A percentile compares a stretch with the other conserved stretches of the same genome.
These are phyloP conservation scores for Galaxea fascicularis DNA, from an alignment of 92 coral and sea anemone genomes.

Conservation along the genomic window DNA sequence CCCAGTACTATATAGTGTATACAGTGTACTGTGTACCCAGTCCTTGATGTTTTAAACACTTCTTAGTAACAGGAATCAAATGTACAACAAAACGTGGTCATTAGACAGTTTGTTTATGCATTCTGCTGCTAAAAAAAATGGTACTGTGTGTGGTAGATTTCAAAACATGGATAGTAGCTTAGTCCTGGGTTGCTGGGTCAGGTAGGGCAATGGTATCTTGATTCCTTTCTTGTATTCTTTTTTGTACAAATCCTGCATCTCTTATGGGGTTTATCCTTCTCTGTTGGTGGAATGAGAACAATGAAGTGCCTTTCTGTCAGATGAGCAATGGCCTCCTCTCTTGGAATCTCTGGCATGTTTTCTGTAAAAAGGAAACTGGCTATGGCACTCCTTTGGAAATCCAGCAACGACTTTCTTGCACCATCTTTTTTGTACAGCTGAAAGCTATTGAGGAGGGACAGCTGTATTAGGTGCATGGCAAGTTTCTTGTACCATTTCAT, in stretches of 20 bases:
- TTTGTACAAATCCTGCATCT: constrained; percentile 45
- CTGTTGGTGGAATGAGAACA: constrained; percentile 41
- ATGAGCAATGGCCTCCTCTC: constrained; percentile 39
- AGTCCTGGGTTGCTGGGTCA: constrained; percentile 53
- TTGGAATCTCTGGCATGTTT: constrained; percentile 26
- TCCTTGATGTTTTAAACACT: not conserved
- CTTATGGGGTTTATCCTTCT: constrained; percentile 35
- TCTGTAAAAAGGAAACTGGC: not conserved
- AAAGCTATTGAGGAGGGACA: constrained; percentile 37
- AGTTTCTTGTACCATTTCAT: constrained; percentile 50
- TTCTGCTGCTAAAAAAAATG: not conserved
- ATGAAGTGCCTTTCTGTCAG: constrained; percentile 54
- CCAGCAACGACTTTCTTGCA: constrained; percentile 39
- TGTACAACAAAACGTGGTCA: not conserved
- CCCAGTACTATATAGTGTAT: too few species aligned
- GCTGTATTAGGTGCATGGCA: constrained; percentile 40
- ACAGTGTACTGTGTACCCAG: too few species aligned
- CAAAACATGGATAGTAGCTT: constrained; percentile 52
- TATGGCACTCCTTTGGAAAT: constrained; percentile 31
- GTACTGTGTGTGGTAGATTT: constrained; percentile 47
- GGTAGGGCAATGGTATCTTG: constrained; percentile 37
- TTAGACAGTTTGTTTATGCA: not conserved
- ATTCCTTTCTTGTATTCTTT: constrained; percentile 18
- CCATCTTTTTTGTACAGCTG: constrained; percentile 30
- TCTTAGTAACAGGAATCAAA: constrained; percentile 10